phyloP scores from a whole-genome alignment of 2,888 invertebrate genomes.

The Drosophila ochracea region DNA sequence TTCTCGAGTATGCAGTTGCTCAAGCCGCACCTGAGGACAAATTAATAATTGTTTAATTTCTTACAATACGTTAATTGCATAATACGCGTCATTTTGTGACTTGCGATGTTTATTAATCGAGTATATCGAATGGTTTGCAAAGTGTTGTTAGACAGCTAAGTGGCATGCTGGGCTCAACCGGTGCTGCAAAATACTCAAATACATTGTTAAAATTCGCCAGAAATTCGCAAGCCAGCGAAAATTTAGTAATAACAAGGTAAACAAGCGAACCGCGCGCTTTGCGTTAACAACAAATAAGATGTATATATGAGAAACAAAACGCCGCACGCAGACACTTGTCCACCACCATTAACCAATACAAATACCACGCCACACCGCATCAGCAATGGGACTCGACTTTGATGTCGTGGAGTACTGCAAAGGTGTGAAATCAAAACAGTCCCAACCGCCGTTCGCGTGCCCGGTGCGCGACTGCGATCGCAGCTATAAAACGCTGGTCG shows the following conservation, averaged over 20 bases:
- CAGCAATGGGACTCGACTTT: slow-evolving; percentile 91
- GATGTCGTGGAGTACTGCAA: slow-evolving; percentile 94
- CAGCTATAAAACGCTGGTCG: slow-evolving; percentile 94
- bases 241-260: slow-evolving; percentile 62
- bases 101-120: slow-evolving; percentile 41
- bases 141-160: slow-evolving; percentile 46
- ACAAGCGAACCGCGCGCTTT: slow-evolving; percentile 56
- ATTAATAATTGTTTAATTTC: not conserved
- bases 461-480: slow-evolving; percentile 94
- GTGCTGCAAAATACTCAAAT: slow-evolving; percentile 64
- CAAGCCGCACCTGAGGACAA: not conserved
- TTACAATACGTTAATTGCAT: not conserved
- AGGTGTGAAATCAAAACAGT: slow-evolving; percentile 89
- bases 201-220: slow-evolving; percentile 73
- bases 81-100: not conserved
- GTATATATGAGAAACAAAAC: slow-evolving; percentile 54
- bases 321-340: slow-evolving; percentile 54
- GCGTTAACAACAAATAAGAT: slow-evolving; percentile 67
- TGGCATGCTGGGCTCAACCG: slow-evolving; percentile 47
- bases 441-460: slow-evolving; percentile 92
- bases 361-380: slow-evolving; percentile 38
- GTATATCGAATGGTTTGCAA: slow-evolving; percentile 42
- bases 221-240: slow-evolving; percentile 75
- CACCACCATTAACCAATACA: slow-evolving; percentile 51
- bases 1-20: not conserved